These are phyloP conservation scores for Petrocephalus microphthalmus DNA, from an alignment of 2,113 vertebrate species.

Conservation along the genomic window DNA sequence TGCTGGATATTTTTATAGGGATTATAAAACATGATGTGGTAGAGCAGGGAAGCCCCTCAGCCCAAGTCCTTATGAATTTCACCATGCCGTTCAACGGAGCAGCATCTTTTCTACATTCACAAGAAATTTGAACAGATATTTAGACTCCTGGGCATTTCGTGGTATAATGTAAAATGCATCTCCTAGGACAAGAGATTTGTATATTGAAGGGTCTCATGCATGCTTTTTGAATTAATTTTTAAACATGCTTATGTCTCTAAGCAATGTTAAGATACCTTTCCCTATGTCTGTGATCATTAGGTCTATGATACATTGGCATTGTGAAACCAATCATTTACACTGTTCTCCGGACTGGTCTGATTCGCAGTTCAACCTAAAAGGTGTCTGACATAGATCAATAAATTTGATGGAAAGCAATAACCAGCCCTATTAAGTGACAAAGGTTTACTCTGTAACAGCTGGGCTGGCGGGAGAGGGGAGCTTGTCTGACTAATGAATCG, in stretches of 20 bases:
- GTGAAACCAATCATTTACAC: neutral
- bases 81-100: neutral
- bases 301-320: neutral
- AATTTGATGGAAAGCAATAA: conserved; percentile 98
- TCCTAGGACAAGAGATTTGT: neutral
- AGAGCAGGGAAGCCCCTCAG: neutral
- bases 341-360: conserved; percentile 39
- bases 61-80: neutral
- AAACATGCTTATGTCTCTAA: neutral
- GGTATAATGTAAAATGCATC: neutral
- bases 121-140: neutral
- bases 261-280: neutral
- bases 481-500: conserved; percentile 99
- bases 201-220: neutral
- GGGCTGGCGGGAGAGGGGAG: conserved; percentile 95
- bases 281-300: neutral
- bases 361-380: conserved; percentile 68
- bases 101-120: neutral
- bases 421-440: conserved; percentile 99
- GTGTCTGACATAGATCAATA: conserved; percentile 97
- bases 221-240: neutral
- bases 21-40: neutral
- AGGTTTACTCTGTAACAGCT: conserved; percentile 99
- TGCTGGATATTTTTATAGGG: neutral
- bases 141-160: neutral